Evolutionary conservation across 2,888 invertebrate genomes (phyloP), one percentile per base, ranked within the genome.

Genomic region (Parthenolecanium corni): DNA sequence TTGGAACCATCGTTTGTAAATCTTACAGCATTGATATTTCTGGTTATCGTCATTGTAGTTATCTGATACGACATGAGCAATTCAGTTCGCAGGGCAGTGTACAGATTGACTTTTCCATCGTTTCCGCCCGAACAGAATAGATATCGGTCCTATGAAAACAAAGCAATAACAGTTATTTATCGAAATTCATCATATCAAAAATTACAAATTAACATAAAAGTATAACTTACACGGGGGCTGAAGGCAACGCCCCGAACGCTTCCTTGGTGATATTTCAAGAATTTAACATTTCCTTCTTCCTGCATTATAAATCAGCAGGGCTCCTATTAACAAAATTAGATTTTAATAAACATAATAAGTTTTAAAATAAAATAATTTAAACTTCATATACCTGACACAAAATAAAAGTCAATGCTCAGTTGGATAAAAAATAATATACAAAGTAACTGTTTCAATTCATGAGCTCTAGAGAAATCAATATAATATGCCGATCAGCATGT

Each of bases 121-220:
- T 73, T 74, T 23, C 75, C 76, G 21, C 76, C 76, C 16, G 76
- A 76, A 68, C 76, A 76, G 67, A 77, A 77, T 56, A 76, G 68
- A 67, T 75, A 75, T 61, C 76, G 72, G 66, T 76, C 76, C 76
- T 76, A 67, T 24, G 12, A 14, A 49, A 20, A 12, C 38, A 6
- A 54, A 9, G n/a, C n/a, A 31, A 42, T 5, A 11, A 61, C 2
- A 52, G 9, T 16, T 12, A 23, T 52, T 5, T 44, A 25, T 2
- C 20, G 31, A 18, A 6, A 20, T 44, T 49, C 14, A 21, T 18
- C 40, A 20, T 42, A 31, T 12, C 14, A 38, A 62, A 53, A 18
- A 3, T 21, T 38, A 18, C 2, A 23, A 12, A 38, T 21, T 51
- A 49, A 31, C 31, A 31, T n/a, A n/a, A n/a, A n/a, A n/a, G n/a